Evolutionary conservation across 2,888 invertebrate genomes (phyloP), one percentile per base, ranked within the genome.

Genomic region (Stenodema calcarata): DNA sequence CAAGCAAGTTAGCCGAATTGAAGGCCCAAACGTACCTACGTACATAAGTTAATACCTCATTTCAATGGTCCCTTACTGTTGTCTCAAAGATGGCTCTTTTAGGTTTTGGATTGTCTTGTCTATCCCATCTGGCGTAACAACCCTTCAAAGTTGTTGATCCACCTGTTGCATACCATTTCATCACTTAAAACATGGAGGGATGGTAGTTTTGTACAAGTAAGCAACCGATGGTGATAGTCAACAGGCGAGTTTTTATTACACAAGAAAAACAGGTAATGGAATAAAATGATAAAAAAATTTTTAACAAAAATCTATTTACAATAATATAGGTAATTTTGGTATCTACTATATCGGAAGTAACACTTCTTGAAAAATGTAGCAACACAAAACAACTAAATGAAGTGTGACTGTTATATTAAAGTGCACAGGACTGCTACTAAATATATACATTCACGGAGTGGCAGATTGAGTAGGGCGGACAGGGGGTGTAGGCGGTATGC

Each of bases 221-320:
- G 35, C 2, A 35, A 35, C 35, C 35, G 0, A 4, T 23, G 23
- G 0, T 62, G 18, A 62, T 62, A 0, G 12, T 23, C 11, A 62
- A 62, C 62, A 23, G 62, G 9, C 7, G 62, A 4, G 62, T 23
- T 62, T 62, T 62, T 62, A 62, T 62, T 62, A 4, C 7, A 62
- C 62, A 62, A 23, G 35, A 75, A 75, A 73, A 75, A n/a, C 35
- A 30, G 35, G 41, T 0, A 35, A 75, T n/a, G 73, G 6, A 75
- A 75, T 41, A 30, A 41, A 75, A 75, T 78, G 44, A 18, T 44
- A 18, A 78, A n/a, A n/a, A 27, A 78, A 78, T 44, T 78, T 44
- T 78, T 78, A 44, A 78, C 42, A 44, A 78, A 73, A 78, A 41
- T 78, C 78, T 78, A 78, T 78, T 78, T 78, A 78, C 78, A 78